Conservation (phyloP, 2,797 vertebrate genomes). For the Microcaecilia unicolor region DNA sequence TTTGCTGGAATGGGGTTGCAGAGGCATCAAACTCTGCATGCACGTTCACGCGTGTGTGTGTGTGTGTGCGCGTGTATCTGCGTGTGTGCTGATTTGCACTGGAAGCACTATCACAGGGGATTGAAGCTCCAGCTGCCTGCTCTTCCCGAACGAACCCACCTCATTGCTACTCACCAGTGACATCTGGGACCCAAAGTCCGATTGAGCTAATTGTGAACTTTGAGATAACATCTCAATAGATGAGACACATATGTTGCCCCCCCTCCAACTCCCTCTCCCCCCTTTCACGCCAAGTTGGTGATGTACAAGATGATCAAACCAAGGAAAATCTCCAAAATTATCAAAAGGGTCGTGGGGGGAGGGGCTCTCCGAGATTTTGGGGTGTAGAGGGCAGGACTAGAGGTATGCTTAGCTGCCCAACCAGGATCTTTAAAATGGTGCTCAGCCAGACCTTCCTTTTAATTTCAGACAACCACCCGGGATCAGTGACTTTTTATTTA, state of each 20-base stretch:
- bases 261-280: too few species aligned
- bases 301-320: too few species aligned
- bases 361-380: too few species aligned
- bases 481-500: too few species aligned
- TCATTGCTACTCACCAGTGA: slow-evolving; percentile 33
- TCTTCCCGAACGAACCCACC: slow-evolving; percentile 35
- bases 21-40: background rate
- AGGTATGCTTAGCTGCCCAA: too few species aligned
- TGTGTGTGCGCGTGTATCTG: background rate
- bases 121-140: slow-evolving; percentile 47
- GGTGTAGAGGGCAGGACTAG: too few species aligned
- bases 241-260: too few species aligned
- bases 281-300: too few species aligned
- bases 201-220: slow-evolving; percentile 56
- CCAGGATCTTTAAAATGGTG: too few species aligned
- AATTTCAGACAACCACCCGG: too few species aligned
- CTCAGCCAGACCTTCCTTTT: too few species aligned
- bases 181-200: slow-evolving; percentile 30
- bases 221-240: slow-evolving; percentile 1
- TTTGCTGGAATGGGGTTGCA: background rate
- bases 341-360: too few species aligned
- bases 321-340: background rate
- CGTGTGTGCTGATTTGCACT: slow-evolving; percentile 42
- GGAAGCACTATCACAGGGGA: slow-evolving; percentile 45
- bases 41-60: background rate